phyloP scores from a whole-genome alignment of 2,113 vertebrate genomes.

The Motacilla tschutschensis region DNA sequence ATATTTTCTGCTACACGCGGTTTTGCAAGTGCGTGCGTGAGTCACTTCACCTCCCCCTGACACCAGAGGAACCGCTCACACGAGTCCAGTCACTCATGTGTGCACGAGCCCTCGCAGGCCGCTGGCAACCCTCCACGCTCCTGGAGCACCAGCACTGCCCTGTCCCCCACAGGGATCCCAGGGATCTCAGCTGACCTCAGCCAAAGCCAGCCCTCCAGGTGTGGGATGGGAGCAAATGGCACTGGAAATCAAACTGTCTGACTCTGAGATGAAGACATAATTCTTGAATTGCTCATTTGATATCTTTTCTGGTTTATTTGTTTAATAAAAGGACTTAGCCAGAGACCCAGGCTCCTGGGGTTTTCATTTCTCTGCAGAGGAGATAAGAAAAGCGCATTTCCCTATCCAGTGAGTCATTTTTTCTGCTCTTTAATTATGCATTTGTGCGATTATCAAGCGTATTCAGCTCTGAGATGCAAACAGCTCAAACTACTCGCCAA shows the following conservation, averaged over 20 bases:
- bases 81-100: neutral
- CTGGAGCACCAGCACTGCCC: rapidly evolving
- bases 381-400: constrained; percentile 53
- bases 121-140: rapidly evolving
- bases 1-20: constrained; percentile 37
- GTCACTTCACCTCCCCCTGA: constrained; percentile 27
- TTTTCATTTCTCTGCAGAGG: constrained; percentile 45
- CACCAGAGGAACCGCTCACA: neutral
- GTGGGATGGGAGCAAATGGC: neutral
- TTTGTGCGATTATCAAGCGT: constrained; percentile 31
- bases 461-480: constrained; percentile 17
- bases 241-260: neutral
- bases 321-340: constrained; percentile 50
- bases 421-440: constrained; percentile 59
- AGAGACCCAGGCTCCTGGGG: constrained; percentile 19
- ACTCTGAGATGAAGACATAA: neutral
- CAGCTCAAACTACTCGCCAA: constrained; percentile 1
- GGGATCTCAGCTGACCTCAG: neutral
- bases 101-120: rapidly evolving
- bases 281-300: constrained; percentile 32
- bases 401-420: constrained; percentile 52
- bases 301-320: constrained; percentile 52
- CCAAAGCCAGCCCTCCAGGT: neutral
- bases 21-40: neutral
- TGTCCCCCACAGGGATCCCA: neutral